Evolutionary conservation across 2,888 invertebrate species (phyloP).

Genomic region (Platycnemis pennipes): DNA sequence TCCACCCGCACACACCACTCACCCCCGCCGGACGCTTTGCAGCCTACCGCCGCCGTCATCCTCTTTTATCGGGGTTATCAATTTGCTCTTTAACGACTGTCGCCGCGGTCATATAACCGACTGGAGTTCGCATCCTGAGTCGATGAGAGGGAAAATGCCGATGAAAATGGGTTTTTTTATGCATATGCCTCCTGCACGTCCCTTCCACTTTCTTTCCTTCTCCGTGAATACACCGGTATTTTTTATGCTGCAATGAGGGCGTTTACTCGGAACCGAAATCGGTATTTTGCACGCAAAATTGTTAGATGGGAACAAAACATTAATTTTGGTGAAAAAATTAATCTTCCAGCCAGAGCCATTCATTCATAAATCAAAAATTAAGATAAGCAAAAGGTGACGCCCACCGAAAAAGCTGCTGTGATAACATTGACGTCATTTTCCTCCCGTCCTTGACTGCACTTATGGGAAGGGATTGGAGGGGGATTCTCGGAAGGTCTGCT

Average conservation of each 20-base stretch:
- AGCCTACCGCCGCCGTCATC: neutral
- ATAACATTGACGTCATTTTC: no score
- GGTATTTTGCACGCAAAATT: no score
- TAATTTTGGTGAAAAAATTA: no score
- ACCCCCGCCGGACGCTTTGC: neutral
- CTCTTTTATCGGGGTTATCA: neutral
- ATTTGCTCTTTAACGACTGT: conserved; percentile 5
- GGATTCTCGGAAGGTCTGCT: no score
- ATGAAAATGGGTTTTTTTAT: neutral
- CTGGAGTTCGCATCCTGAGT: neutral
- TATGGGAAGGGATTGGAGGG: no score
- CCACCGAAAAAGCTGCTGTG: no score
- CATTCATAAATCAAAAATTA: no score
- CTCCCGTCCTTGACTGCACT: no score
- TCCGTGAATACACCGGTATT: neutral
- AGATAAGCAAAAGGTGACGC: no score
- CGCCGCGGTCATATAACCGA: neutral
- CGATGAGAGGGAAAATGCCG: neutral
- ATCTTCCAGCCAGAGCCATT: no score
- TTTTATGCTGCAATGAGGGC: neutral
- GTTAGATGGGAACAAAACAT: no score
- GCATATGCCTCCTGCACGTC: neutral
- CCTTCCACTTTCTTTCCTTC: neutral
- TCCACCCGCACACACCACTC: neutral
- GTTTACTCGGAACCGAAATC: no score